Percentiles rank a stretch among this genome's conserved stretches.
Evolutionary conservation across 1,140 invertebrate species (phyloP).

Genomic region (Formica selysi): DNA sequence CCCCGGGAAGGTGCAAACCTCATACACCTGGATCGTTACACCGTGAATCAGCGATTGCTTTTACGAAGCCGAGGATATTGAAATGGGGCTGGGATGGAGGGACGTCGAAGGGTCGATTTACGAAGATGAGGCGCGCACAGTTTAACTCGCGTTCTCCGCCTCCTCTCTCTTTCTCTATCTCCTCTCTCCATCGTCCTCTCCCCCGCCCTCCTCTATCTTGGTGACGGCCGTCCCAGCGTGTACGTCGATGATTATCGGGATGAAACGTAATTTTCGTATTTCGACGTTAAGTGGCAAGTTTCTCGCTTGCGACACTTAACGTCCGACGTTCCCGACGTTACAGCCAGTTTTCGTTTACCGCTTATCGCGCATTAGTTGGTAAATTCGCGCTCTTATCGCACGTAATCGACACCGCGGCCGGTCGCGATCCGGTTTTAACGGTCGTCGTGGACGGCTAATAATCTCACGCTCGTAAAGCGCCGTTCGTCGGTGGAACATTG

Average conservation of each 20-base stretch:
- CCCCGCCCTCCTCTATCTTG: background rate
- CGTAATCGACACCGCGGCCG: background rate
- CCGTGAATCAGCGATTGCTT: constrained; percentile 76
- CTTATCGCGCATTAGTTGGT: constrained; percentile 26
- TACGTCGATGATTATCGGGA: constrained; percentile 72
- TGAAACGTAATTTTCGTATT: constrained; percentile 71
- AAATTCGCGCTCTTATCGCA: constrained; percentile 12
- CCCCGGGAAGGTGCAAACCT: constrained; percentile 75
- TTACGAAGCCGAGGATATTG: constrained; percentile 74
- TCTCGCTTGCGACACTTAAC: constrained; percentile 65
- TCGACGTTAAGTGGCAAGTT: constrained; percentile 63
- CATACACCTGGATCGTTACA: constrained; percentile 75
- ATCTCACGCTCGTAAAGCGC: constrained; percentile 1
- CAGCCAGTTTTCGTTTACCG: constrained; percentile 52
- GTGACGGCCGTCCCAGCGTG: constrained; percentile 56
- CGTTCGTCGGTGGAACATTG: background rate
- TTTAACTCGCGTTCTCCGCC: constrained; percentile 71
- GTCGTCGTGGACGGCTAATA: background rate
- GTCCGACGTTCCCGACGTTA: constrained; percentile 51
- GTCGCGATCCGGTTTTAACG: constrained; percentile 10
- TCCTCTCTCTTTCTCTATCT: background rate
- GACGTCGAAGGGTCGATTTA: constrained; percentile 75
- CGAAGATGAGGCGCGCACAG: constrained; percentile 74
- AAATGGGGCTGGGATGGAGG: constrained; percentile 70
- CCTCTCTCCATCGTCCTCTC: constrained; percentile 1